Evolutionary conservation across 2,113 vertebrate genomes (phyloP).

Genomic region (Siniperca knerii): DNA sequence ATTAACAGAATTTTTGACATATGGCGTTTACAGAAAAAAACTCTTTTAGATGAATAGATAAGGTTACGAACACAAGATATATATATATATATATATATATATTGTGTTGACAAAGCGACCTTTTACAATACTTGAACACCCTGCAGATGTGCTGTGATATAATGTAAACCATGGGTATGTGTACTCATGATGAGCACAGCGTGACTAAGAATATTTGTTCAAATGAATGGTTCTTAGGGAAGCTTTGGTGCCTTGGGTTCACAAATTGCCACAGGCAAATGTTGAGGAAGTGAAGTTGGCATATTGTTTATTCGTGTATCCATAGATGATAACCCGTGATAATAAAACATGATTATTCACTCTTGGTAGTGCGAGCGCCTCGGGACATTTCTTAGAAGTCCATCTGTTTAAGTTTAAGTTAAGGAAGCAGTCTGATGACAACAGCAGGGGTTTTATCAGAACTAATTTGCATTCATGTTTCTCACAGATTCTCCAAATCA

Average conservation of each 20-base stretch:
- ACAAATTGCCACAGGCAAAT: background rate
- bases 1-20: background rate
- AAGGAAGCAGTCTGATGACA: background rate
- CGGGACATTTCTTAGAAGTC: constrained; percentile 4
- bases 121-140: background rate
- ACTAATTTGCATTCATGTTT: constrained; percentile 2
- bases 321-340: constrained; percentile 8
- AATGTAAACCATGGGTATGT: background rate
- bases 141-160: constrained; percentile 13
- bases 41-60: background rate
- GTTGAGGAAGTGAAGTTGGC: background rate
- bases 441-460: background rate
- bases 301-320: constrained; percentile 11
- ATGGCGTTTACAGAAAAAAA: background rate
- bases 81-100: too few relatives aligned
- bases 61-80: background rate
- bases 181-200: constrained; percentile 40
- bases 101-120: background rate
- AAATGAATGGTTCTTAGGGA: constrained; percentile 3
- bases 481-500: constrained; percentile 6
- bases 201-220: constrained; percentile 26
- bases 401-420: background rate
- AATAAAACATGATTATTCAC: background rate
- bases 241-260: background rate
- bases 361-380: background rate